phyloP scores from a whole-genome alignment of 92 coral and sea anemone genomes.

The Heliopora coerulea region DNA sequence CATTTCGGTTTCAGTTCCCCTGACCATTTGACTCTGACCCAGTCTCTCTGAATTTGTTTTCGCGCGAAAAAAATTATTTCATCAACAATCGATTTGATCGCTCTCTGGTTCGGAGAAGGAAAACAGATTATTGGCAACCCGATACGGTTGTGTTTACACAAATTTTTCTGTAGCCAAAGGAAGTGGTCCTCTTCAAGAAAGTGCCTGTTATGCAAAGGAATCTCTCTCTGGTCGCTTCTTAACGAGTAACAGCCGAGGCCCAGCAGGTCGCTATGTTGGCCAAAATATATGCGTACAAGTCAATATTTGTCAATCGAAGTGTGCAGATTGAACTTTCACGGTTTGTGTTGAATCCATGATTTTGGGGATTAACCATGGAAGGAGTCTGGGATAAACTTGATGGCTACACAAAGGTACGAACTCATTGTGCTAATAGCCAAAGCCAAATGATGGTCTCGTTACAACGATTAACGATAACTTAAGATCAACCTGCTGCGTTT shows the following conservation, averaged over 20 bases:
- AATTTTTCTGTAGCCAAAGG: background rate
- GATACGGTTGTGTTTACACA: background rate
- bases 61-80: slow-evolving; percentile 19
- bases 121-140: too few relatives aligned
- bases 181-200: too few relatives aligned
- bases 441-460: background rate
- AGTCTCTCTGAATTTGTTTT: slow-evolving; percentile 1
- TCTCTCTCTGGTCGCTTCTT: background rate
- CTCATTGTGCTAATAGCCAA: background rate
- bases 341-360: background rate
- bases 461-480: too few relatives aligned
- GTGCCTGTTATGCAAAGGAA: background rate
- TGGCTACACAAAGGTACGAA: slow-evolving; percentile 23
- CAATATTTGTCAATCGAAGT: background rate
- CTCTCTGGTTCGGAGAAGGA: too few relatives aligned
- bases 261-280: background rate
- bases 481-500: too few relatives aligned
- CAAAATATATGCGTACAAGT: slow-evolving; percentile 1
- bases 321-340: background rate
- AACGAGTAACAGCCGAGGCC: background rate
- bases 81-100: slow-evolving; percentile 29
- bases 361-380: background rate
- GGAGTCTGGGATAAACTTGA: slow-evolving; percentile 36
- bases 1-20: too few relatives aligned
- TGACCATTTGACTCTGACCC: slow-evolving; percentile 1